Conservation (phyloP, 2,888 invertebrate species). For the Nomada fabriciana region DNA sequence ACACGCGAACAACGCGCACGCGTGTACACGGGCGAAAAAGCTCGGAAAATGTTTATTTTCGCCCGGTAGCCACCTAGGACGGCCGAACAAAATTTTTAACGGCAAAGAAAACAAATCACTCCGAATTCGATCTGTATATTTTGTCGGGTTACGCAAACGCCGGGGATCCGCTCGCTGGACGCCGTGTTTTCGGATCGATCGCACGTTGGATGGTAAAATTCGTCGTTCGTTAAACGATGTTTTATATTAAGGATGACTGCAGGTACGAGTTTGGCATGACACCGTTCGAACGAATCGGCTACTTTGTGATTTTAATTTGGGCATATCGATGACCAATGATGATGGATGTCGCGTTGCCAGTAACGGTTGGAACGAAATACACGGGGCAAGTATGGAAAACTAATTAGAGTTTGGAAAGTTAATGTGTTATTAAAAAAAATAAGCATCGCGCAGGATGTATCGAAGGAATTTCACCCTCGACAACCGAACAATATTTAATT, state of each 20-base stretch:
- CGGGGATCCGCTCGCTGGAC: conserved; percentile 49
- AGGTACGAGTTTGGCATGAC: no score
- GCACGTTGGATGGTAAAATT: conserved; percentile 50
- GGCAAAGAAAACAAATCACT: conserved; percentile 73
- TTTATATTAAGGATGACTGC: not conserved
- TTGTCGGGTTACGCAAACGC: conserved; percentile 67
- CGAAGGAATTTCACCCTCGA: not conserved
- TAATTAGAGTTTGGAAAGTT: no score
- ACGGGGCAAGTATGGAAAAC: not conserved
- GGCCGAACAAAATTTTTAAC: conserved; percentile 70
- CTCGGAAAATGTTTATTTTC: conserved; percentile 71
- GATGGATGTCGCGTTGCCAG: no score
- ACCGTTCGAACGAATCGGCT: no score
- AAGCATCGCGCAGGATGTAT: not conserved
- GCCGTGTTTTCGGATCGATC: conserved; percentile 33
- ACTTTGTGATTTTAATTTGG: no score
- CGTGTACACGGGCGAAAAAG: conserved; percentile 50
- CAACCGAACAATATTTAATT: conserved; percentile 24
- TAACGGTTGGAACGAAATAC: not conserved
- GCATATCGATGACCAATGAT: no score
- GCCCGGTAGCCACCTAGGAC: conserved; percentile 60
- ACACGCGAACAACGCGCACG: conserved; percentile 15
- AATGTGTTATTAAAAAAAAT: no score
- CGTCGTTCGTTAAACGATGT: conserved; percentile 4
- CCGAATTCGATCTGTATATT: conserved; percentile 72